A percentile compares a stretch with the other conserved stretches of the same genome.
These are phyloP conservation scores for Eupristina koningsbergeri DNA, from an alignment of 1,140 invertebrate genomes.

Conservation along the genomic window DNA sequence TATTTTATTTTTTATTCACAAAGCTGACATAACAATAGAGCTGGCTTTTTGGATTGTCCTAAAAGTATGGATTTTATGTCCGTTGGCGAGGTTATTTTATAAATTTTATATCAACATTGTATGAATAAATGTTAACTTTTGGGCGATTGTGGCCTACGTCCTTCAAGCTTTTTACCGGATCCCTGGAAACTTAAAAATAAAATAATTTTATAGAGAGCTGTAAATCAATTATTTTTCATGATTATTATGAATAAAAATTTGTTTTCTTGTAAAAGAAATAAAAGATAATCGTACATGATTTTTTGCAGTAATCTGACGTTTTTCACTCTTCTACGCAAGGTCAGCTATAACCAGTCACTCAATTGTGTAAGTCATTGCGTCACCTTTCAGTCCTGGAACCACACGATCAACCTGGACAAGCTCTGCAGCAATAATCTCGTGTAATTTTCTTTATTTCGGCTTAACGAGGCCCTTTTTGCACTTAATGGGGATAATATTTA, in stretches of 20 bases:
- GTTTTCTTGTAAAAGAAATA: neutral
- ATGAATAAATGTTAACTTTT: no score
- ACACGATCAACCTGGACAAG: neutral
- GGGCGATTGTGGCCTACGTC: no score
- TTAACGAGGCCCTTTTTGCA: neutral
- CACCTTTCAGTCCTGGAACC: slow-evolving; percentile 18
- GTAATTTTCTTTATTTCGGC: neutral
- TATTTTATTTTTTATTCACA: no score
- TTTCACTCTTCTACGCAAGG: slow-evolving; percentile 16
- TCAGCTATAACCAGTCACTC: slow-evolving; percentile 16
- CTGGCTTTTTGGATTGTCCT: no score
- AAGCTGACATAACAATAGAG: no score
- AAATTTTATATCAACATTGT: no score
- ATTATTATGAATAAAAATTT: neutral
- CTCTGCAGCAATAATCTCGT: neutral
- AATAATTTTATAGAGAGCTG: no score
- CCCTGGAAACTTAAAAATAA: no score
- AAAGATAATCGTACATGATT: neutral
- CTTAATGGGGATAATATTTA: neutral
- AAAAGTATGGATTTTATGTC: no score
- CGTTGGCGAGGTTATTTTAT: no score
- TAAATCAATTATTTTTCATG: no score
- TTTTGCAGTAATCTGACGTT: slow-evolving; percentile 19
- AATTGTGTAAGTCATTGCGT: slow-evolving; percentile 30
- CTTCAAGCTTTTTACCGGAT: no score